These are phyloP conservation scores for Chelmon rostratus DNA, from an alignment of 2,797 vertebrate genomes.

Conservation along the genomic window DNA sequence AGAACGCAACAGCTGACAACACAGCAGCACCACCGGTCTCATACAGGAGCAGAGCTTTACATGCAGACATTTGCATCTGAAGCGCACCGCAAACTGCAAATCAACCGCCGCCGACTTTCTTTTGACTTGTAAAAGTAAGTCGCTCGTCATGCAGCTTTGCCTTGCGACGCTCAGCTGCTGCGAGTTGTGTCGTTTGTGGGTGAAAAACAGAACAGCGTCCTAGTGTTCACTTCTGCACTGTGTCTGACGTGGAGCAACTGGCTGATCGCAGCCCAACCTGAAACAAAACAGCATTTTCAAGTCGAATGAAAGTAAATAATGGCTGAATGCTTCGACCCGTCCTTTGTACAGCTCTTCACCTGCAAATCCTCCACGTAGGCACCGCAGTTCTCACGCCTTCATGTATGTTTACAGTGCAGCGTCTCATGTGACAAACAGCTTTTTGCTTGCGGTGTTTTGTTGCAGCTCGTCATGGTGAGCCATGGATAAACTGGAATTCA, in stretches of 20 bases:
- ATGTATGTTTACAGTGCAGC: background rate
- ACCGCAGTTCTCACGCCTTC: background rate
- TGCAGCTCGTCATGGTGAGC: background rate
- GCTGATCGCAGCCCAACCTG: conserved; percentile 11
- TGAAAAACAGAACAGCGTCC: conserved; percentile 42
- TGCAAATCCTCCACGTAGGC: background rate
- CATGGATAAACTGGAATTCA: background rate
- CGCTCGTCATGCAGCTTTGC: conserved; percentile 28
- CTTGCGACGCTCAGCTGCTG: conserved; percentile 33
- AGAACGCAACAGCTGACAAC: conserved; percentile 28
- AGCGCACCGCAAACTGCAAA: conserved; percentile 22
- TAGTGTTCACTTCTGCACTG: conserved; percentile 29
- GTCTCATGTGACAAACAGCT: too few relatives aligned
- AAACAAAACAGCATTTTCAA: conserved; percentile 28
- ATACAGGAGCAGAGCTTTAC: background rate
- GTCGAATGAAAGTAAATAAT: background rate
- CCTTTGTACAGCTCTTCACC: background rate
- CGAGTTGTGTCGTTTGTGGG: conserved; percentile 39
- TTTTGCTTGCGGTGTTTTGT: background rate
- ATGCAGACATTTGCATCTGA: conserved; percentile 26
- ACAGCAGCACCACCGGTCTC: conserved; percentile 20
- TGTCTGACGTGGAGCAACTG: conserved; percentile 26
- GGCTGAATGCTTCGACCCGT: conserved; percentile 13
- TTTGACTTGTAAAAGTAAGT: conserved; percentile 48
- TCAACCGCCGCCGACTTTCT: conserved; percentile 16